Conservation (phyloP, 2,888 invertebrate genomes). For the Craniophora ligustri region DNA sequence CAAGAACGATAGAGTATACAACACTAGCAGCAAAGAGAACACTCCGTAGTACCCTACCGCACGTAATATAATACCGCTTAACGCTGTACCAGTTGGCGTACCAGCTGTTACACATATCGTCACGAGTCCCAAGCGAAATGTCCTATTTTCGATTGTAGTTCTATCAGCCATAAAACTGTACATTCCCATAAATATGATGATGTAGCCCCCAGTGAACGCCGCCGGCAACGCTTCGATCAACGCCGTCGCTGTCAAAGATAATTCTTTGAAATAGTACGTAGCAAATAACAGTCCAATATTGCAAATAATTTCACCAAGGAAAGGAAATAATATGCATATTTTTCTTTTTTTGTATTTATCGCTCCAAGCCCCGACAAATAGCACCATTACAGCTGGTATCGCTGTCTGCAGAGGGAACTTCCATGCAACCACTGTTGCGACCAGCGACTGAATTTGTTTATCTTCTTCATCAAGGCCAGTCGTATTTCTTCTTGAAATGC, state of each 20-base stretch:
- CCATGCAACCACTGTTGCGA: conserved; percentile 88
- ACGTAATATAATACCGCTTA: conserved; percentile 85
- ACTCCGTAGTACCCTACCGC: conserved; percentile 83
- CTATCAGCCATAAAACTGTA: conserved; percentile 90
- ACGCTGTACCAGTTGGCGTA: conserved; percentile 84
- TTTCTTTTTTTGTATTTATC: conserved; percentile 89
- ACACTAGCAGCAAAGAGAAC: conserved; percentile 73
- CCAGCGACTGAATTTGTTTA: conserved; percentile 82
- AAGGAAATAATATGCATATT: conserved; percentile 88
- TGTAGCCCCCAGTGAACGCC: conserved; percentile 89
- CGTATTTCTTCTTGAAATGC: conserved; percentile 77
- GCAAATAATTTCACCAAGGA: conserved; percentile 87
- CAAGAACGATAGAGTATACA: conserved; percentile 73
- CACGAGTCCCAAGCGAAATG: conserved; percentile 90
- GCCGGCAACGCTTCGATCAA: conserved; percentile 88
- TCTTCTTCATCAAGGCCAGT: conserved; percentile 79
- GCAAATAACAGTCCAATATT: conserved; percentile 87
- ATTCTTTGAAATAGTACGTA: conserved; percentile 87
- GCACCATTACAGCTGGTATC: conserved; percentile 87
- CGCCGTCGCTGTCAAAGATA: conserved; percentile 84
- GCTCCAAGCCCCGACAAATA: conserved; percentile 90
- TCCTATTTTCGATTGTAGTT: conserved; percentile 88
- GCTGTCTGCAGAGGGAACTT: conserved; percentile 89
- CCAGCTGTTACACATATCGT: conserved; percentile 86
- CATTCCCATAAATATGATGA: conserved; percentile 89